These are phyloP conservation scores for Pseudomyrmex cubaensis DNA, from an alignment of 1,140 invertebrate species.

Conservation along the genomic window DNA sequence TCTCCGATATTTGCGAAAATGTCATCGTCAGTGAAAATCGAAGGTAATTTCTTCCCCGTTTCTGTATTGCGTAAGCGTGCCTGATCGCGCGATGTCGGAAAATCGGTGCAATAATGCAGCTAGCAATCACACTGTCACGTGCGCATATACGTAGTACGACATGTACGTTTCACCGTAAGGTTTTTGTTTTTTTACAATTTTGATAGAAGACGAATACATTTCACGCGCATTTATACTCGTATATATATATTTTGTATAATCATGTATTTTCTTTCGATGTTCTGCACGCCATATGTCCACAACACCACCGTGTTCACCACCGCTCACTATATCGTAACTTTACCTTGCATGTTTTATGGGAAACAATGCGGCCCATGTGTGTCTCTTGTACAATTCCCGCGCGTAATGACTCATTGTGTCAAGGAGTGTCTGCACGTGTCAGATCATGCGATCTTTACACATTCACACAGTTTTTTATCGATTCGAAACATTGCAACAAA, in stretches of 20 bases:
- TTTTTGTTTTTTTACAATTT: no score
- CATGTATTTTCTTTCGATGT: no score
- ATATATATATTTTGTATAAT: no score
- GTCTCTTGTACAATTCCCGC: slow-evolving; percentile 22
- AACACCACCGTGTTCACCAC: no score
- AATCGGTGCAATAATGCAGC: background rate
- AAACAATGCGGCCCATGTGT: slow-evolving; percentile 9
- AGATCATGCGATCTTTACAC: slow-evolving; percentile 28
- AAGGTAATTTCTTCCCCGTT: slow-evolving; percentile 62
- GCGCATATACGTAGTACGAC: no score
- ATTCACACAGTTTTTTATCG: slow-evolving; percentile 3
- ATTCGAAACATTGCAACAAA: slow-evolving; percentile 4
- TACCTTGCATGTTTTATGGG: slow-evolving; percentile 1
- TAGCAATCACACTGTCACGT: no score
- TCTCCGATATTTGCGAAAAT: slow-evolving; percentile 12
- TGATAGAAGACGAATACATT: no score
- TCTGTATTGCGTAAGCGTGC: slow-evolving; percentile 31
- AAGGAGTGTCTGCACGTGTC: slow-evolving; percentile 4
- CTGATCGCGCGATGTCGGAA: slow-evolving; percentile 46
- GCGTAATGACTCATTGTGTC: slow-evolving; percentile 33
- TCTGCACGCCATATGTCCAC: no score
- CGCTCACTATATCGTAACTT: no score
- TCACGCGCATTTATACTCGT: no score
- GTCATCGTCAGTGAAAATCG: slow-evolving; percentile 58
- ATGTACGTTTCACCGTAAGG: no score